These are phyloP conservation scores for Polietes domitor DNA, from an alignment of 2,888 invertebrate species.

Conservation along the genomic window DNA sequence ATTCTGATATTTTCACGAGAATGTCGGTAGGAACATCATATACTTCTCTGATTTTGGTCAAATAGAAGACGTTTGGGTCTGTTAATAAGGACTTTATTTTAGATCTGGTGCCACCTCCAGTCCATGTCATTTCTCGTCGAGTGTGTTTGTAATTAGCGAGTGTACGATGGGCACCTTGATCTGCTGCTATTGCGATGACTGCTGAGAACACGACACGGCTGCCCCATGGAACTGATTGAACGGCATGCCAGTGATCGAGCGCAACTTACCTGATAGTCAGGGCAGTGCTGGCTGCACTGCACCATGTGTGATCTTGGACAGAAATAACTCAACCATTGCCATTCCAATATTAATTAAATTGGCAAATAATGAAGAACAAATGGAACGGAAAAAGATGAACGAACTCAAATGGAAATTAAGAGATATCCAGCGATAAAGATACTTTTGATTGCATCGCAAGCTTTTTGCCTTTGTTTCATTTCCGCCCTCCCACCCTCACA, in stretches of 20 bases:
- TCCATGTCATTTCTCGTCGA: too few species aligned
- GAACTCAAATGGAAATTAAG: not conserved
- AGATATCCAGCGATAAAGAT: not conserved
- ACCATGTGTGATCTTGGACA: not conserved
- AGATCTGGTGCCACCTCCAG: too few species aligned
- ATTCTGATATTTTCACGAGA: too few species aligned
- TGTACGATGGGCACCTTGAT: too few species aligned
- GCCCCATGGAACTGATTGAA: not conserved
- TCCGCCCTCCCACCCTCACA: too few species aligned
- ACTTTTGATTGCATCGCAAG: not conserved
- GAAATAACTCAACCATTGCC: constrained; percentile 7
- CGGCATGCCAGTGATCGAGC: not conserved
- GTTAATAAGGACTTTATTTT: too few species aligned
- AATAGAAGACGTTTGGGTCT: too few species aligned
- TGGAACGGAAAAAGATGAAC: not conserved
- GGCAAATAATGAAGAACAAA: not conserved
- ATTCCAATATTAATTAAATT: not conserved
- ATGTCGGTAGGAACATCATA: too few species aligned
- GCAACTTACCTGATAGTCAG: not conserved
- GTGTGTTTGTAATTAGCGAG: too few species aligned
- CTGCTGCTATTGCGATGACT: too few species aligned
- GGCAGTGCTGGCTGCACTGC: not conserved
- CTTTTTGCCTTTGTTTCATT: not conserved
- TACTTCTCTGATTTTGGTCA: too few species aligned
- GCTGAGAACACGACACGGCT: not conserved